Evolutionary conservation across 2,797 vertebrate species (phyloP), one percentile per base, ranked within the genome.

Genomic region (Dicrostonyx torquatus): DNA sequence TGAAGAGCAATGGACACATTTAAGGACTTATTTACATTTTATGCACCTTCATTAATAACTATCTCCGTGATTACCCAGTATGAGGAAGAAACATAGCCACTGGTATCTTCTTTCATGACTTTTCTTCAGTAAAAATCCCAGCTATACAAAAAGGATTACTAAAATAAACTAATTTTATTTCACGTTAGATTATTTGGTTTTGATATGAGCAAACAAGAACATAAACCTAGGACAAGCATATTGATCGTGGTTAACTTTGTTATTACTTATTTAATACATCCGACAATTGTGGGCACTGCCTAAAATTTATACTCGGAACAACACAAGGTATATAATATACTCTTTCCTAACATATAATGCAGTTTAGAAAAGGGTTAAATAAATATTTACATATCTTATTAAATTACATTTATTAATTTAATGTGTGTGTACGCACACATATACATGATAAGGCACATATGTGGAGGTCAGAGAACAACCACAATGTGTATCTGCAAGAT

Each of bases 141-240:
- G 29, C 1, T 43, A 10, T 62, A 8, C 17, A 48, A 14, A 2
- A 2, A 40, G 20, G 66, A 70, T 78, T 79, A n/a, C 76, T 75
- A 73, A 90, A 95, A 64, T 72, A 60, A 43, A 87, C 73, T 83
- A 93, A 77, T 84, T 89, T 92, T 22, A 0, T 64, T 90, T 93
- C 75, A 66, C 17, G 70, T 77, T 70, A 70, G 26, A 15, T 53
- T 12, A 3, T 87, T 79, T 76, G 10, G n/a, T 40, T 92, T 79
- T 73, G 11, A 55, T 78, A 86, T 86, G 26, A 26, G 5, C 50
- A 86, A 77, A 15, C 24, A 58, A 43, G 26, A 90, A 68, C 10
- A 73, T 12, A 90, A 80, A 77, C 8, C 15, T 66, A 72, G 24
- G 34, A 40, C 24, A 20, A 72, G 18, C 43, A 12, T 55, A 72